phyloP scores from a whole-genome alignment of 1,140 invertebrate species.

The Heliothis virescens region DNA sequence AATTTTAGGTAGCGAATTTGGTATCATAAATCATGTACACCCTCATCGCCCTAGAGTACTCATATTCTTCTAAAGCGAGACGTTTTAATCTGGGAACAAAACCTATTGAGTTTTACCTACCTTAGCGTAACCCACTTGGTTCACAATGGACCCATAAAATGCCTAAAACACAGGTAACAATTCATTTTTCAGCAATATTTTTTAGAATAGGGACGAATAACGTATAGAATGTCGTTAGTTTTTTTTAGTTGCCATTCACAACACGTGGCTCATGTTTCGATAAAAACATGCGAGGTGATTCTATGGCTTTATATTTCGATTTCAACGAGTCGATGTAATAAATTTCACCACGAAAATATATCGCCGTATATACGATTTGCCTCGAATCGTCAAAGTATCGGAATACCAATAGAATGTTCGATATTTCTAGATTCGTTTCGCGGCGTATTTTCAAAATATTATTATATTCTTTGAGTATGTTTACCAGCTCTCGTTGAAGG shows the following conservation, averaged over 20 bases:
- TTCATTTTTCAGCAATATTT: background rate
- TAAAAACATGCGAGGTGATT: background rate
- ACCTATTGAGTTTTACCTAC: background rate
- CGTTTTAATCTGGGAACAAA: conserved; percentile 36
- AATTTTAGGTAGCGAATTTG: background rate
- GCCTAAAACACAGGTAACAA: background rate
- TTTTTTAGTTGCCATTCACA: background rate
- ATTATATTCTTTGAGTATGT: conserved; percentile 31
- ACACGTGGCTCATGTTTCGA: background rate
- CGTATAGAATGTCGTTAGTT: background rate
- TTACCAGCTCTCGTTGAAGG: background rate
- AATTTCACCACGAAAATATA: conserved; percentile 12
- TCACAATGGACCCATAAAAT: conserved; percentile 2
- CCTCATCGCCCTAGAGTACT: background rate
- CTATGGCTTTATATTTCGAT: background rate
- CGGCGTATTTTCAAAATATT: conserved; percentile 9
- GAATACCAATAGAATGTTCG: conserved; percentile 38
- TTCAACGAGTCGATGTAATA: background rate
- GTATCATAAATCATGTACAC: conserved; percentile 29
- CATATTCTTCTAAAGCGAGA: conserved; percentile 13
- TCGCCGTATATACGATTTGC: conserved; percentile 6
- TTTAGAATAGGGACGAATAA: background rate
- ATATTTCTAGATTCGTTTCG: conserved; percentile 16
- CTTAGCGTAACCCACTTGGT: conserved; percentile 21
- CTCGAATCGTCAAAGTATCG: conserved; percentile 16